These are phyloP conservation scores for Drosophila mettleri DNA, from an alignment of 2,888 invertebrate genomes.

Conservation along the genomic window DNA sequence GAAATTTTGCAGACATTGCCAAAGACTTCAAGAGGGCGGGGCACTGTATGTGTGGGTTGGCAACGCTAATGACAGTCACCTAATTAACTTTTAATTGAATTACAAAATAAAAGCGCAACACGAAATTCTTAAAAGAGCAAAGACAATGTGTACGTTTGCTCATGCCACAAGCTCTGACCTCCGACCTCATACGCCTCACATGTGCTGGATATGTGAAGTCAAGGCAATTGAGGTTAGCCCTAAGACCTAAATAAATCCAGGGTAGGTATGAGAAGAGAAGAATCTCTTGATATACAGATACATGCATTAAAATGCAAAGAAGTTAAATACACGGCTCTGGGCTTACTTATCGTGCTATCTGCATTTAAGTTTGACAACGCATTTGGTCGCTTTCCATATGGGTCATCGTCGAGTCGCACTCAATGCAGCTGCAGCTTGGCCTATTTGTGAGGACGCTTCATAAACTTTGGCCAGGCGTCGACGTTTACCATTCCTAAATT, in stretches of 20 bases:
- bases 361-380: background rate
- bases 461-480: conserved; percentile 25
- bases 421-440: conserved; percentile 11
- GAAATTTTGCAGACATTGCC: conserved; percentile 14
- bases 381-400: conserved; percentile 14
- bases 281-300: conserved; percentile 1
- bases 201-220: conserved; percentile 7
- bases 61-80: conserved; percentile 53
- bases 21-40: conserved; percentile 1
- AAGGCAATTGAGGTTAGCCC: conserved; percentile 29
- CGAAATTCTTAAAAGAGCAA: conserved; percentile 35
- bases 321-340: background rate
- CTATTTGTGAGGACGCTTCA: conserved; percentile 19
- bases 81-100: conserved; percentile 72
- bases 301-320: background rate
- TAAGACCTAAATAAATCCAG: conserved; percentile 21
- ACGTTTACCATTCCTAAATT: conserved; percentile 32
- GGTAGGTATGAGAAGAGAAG: background rate
- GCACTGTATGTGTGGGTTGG: conserved; percentile 19
- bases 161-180: conserved; percentile 2
- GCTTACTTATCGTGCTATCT: background rate
- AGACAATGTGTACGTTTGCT: conserved; percentile 38
- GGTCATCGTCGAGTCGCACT: conserved; percentile 19
- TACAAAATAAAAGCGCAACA: conserved; percentile 48
- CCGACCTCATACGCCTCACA: background rate